Percentiles rank a stretch among this genome's conserved stretches.
phyloP scores from a whole-genome alignment of 2,888 invertebrate species.

The Acleris holmiana region DNA sequence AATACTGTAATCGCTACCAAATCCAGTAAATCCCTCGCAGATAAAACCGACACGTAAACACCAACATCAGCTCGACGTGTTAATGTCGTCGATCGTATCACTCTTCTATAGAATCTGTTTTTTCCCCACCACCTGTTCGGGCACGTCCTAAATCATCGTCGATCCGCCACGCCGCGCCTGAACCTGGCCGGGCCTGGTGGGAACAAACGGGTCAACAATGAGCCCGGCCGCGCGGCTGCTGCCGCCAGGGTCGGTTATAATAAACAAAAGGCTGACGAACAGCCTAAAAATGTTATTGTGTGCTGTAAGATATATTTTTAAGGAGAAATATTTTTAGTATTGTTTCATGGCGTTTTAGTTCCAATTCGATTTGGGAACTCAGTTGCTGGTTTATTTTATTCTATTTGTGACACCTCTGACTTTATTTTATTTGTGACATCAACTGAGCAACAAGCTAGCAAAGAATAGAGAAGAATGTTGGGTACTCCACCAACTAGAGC shows the following conservation, averaged over 20 bases:
- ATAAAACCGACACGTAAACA: too few relatives aligned
- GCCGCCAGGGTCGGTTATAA: background rate
- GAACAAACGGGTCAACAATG: slow-evolving; percentile 21
- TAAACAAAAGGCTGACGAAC: slow-evolving; percentile 32
- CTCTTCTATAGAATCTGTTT: slow-evolving; percentile 18
- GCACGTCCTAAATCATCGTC: slow-evolving; percentile 23
- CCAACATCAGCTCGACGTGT: background rate
- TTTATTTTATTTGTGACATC: too few relatives aligned
- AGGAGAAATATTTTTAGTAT: too few relatives aligned
- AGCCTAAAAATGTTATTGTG: slow-evolving; percentile 1
- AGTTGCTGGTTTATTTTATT: too few relatives aligned
- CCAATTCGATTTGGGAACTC: too few relatives aligned
- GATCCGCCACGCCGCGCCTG: slow-evolving; percentile 25
- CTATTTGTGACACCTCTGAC: too few relatives aligned
- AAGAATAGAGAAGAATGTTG: too few relatives aligned
- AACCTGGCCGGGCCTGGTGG: slow-evolving; percentile 9
- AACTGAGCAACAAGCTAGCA: too few relatives aligned
- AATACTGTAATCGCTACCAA: too few relatives aligned
- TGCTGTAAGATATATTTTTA: background rate
- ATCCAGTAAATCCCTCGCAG: too few relatives aligned
- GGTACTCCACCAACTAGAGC: too few relatives aligned
- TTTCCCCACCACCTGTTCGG: slow-evolving; percentile 24
- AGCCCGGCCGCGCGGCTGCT: slow-evolving; percentile 8
- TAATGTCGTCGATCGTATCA: slow-evolving; percentile 11
- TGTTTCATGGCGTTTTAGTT: too few relatives aligned